phyloP scores from a whole-genome alignment of 53 echinoderm and acorn worm species.

The Holothuria leucospilota region DNA sequence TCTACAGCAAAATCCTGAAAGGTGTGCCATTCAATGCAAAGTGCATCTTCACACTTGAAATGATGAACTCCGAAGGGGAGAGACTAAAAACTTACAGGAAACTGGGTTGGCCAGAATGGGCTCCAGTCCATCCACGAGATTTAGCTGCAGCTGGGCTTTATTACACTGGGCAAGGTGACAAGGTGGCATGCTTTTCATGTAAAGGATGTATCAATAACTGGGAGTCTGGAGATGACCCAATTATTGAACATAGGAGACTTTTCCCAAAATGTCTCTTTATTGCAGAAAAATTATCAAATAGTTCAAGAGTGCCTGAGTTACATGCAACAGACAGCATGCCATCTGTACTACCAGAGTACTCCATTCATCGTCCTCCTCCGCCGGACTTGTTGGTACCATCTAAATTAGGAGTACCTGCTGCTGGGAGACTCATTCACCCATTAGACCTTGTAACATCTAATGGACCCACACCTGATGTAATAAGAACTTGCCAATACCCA shows the following conservation, averaged over 20 bases:
- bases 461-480: conserved; percentile 29
- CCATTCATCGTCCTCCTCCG: conserved; percentile 9
- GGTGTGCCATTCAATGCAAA: too few relatives aligned
- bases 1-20: too few relatives aligned
- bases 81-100: conserved; percentile 12
- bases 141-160: conserved; percentile 43
- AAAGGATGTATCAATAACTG: conserved; percentile 22
- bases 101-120: conserved; percentile 9
- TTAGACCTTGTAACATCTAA: conserved; percentile 11
- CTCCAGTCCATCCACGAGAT: conserved; percentile 17
- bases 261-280: conserved; percentile 34
- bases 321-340: conserved; percentile 23
- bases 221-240: conserved; percentile 29
- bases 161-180: conserved; percentile 30
- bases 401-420: conserved; percentile 30
- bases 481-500: conserved; percentile 36
- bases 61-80: conserved; percentile 26
- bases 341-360: conserved; percentile 8
- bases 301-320: neutral
- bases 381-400: neutral
- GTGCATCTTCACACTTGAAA: too few relatives aligned
- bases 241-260: conserved; percentile 14
- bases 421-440: conserved; percentile 37
- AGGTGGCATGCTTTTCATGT: conserved; percentile 36
- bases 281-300: neutral